Percentiles rank a stretch among this genome's conserved stretches.
phyloP scores from a whole-genome alignment of 2,113 vertebrate genomes.

The Ahaetulla prasina region DNA sequence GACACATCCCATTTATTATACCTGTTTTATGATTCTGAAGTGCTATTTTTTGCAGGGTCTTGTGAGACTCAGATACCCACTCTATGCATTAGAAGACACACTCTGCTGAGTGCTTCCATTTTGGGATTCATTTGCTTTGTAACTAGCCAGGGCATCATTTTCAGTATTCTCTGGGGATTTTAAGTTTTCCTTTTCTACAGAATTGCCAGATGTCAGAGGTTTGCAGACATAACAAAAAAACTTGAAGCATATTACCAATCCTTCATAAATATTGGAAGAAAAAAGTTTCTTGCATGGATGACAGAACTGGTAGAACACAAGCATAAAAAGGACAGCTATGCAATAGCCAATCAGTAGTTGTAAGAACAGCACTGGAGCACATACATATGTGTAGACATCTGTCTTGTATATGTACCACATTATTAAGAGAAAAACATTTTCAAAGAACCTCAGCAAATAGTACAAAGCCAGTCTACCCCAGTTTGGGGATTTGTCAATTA shows the following conservation, averaged over 20 bases:
- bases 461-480: conserved; percentile 86
- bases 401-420: conserved; percentile 89
- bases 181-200: conserved; percentile 52
- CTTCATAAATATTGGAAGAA: conserved; percentile 80
- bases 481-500: conserved; percentile 92
- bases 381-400: conserved; percentile 82
- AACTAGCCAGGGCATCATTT: conserved; percentile 46
- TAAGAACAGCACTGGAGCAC: conserved; percentile 81
- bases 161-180: conserved; percentile 53
- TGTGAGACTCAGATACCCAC: conserved; percentile 24
- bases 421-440: conserved; percentile 86
- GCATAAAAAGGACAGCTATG: conserved; percentile 87
- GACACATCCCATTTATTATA: not conserved
- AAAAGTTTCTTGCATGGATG: conserved; percentile 94
- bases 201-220: conserved; percentile 32
- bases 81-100: conserved; percentile 67
- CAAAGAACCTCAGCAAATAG: conserved; percentile 87
- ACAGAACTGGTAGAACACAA: conserved; percentile 94
- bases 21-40: not conserved
- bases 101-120: conserved; percentile 65
- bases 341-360: conserved; percentile 84
- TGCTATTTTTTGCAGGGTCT: conserved; percentile 38
- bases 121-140: conserved; percentile 60
- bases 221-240: conserved; percentile 70
- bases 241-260: conserved; percentile 74